Evolutionary conservation across 2,113 vertebrate genomes (phyloP).

Genomic region (Brienomyrus longianalis): DNA sequence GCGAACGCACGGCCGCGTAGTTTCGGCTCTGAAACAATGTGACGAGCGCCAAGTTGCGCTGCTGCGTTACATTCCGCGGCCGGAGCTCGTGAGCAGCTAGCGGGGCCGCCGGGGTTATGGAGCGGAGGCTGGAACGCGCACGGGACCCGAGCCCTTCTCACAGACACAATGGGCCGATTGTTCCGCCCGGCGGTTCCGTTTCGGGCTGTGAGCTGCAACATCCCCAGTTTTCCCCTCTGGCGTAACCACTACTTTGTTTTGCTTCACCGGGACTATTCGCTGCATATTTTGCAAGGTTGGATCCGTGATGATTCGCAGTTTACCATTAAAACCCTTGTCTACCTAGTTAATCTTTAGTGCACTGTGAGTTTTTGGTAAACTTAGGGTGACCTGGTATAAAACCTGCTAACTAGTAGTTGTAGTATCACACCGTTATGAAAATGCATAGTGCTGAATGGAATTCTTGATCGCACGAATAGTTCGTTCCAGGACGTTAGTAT

Average conservation of each 20-base stretch:
- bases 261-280: neutral
- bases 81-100: neutral
- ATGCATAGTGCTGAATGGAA: neutral
- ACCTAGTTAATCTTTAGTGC: neutral
- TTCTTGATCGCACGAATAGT: neutral
- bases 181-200: neutral
- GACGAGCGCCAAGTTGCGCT: neutral
- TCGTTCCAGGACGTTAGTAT: neutral
- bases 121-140: neutral
- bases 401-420: neutral
- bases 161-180: conserved; percentile 17
- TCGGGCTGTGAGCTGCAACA: neutral
- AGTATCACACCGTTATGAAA: neutral
- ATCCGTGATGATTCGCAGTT: neutral
- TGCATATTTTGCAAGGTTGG: neutral
- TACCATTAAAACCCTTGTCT: neutral
- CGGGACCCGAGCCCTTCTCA: neutral
- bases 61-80: neutral
- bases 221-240: neutral
- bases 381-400: neutral
- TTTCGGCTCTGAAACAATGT: neutral
- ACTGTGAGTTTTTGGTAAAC: neutral
- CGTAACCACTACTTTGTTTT: neutral
- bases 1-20: neutral
- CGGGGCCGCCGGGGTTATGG: neutral